Percentiles rank a stretch among this genome's conserved stretches.
Evolutionary conservation across 1,140 invertebrate species (phyloP).

Genomic region (Drosophila saltans): DNA sequence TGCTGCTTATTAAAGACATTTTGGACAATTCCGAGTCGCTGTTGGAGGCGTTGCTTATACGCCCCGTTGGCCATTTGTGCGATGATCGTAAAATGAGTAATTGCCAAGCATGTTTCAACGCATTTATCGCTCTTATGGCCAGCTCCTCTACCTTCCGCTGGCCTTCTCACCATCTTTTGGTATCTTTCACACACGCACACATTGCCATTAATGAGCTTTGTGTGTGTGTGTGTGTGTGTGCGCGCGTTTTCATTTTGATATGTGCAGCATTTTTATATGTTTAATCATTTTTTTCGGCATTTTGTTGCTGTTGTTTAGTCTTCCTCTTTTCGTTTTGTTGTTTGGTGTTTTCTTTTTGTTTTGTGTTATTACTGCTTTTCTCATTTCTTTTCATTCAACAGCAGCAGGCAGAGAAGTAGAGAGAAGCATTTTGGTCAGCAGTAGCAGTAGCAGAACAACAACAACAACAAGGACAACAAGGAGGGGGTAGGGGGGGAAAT

Average conservation of each 20-base stretch:
- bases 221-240: slow-evolving; percentile 29
- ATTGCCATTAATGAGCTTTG: slow-evolving; percentile 54
- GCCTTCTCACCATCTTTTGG: not conserved
- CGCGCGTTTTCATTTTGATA: slow-evolving; percentile 48
- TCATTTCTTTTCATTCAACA: slow-evolving; percentile 5
- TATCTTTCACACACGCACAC: slow-evolving; percentile 4
- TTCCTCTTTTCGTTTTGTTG: slow-evolving; percentile 14
- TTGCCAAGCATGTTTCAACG: slow-evolving; percentile 68
- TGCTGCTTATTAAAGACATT: slow-evolving; percentile 58
- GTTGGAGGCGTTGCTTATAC: slow-evolving; percentile 52
- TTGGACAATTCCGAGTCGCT: slow-evolving; percentile 45
- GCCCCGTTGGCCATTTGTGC: slow-evolving; percentile 57
- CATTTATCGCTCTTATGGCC: slow-evolving; percentile 40
- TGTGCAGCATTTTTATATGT: slow-evolving; percentile 64
- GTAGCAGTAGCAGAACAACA: not conserved
- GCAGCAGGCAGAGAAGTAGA: not conserved
- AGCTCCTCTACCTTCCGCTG: not conserved
- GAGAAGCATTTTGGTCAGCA: slow-evolving; percentile 22
- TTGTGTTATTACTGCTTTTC: slow-evolving; percentile 53
- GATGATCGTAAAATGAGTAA: slow-evolving; percentile 74
- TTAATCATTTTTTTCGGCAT: slow-evolving; percentile 67
- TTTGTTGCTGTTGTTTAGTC: slow-evolving; percentile 29
- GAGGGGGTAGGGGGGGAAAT: slow-evolving; percentile 14
- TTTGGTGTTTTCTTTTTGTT: slow-evolving; percentile 5
- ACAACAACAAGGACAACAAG: not conserved